Percentiles rank a stretch among this genome's conserved stretches.
These are phyloP conservation scores for Troglohyphantes excavatus DNA, from an alignment of 2,888 invertebrate genomes.

Conservation along the genomic window DNA sequence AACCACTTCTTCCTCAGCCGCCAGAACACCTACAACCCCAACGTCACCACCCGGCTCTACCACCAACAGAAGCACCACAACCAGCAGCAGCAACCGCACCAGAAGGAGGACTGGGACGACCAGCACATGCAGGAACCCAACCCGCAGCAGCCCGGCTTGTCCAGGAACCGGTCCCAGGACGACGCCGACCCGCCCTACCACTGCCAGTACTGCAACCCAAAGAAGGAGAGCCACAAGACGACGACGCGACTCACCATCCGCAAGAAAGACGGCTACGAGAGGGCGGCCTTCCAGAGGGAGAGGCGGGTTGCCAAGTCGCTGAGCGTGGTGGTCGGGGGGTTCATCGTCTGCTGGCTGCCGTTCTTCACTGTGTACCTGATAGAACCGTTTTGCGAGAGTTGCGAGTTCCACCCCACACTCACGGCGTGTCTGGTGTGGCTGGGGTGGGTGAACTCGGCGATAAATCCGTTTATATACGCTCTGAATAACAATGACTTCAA, in stretches of 20 bases:
- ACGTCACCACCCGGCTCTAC: constrained; percentile 67
- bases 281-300: constrained; percentile 78
- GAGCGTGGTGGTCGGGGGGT: constrained; percentile 86
- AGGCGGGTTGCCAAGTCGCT: constrained; percentile 77
- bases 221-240: constrained; percentile 49
- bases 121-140: neutral
- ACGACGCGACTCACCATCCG: constrained; percentile 58
- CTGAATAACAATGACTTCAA: constrained; percentile 99
- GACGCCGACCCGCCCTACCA: constrained; percentile 28
- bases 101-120: neutral
- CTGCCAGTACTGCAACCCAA: constrained; percentile 69
- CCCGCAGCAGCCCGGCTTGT: neutral
- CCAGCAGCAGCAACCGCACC: constrained; percentile 22
- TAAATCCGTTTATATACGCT: constrained; percentile 96
- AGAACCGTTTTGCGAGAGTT: constrained; percentile 92
- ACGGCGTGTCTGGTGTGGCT: constrained; percentile 98
- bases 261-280: constrained; percentile 76
- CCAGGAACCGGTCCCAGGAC: constrained; percentile 24
- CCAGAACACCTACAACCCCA: constrained; percentile 67
- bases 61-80: constrained; percentile 61
- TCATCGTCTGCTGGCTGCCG: constrained; percentile 97
- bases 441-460: constrained; percentile 98
- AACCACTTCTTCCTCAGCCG: constrained; percentile 60
- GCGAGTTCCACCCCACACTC: constrained; percentile 91
- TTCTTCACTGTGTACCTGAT: constrained; percentile 97